Conservation (phyloP, 2,113 vertebrate species). For the Forbesichthys papilliferus region DNA sequence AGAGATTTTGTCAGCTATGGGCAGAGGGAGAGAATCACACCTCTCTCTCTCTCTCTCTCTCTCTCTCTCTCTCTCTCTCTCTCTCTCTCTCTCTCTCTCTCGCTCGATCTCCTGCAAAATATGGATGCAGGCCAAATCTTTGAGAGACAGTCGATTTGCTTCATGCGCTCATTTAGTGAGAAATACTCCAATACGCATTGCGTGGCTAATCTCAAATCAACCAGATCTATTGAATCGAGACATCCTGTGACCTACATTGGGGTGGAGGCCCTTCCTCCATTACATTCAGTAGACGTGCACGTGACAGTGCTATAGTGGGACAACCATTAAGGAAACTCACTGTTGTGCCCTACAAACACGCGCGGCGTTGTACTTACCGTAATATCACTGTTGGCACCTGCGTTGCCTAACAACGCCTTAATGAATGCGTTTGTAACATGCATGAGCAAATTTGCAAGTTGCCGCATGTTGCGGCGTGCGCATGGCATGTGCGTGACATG, state of each 20-base stretch:
- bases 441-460: too few species aligned
- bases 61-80: too few species aligned
- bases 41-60: not conserved
- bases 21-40: conserved; percentile 13
- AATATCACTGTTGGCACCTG: conserved; percentile 14
- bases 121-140: not conserved
- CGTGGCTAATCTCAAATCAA: not conserved
- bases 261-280: not conserved
- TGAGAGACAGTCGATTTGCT: conserved; percentile 8
- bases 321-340: not conserved
- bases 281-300: not conserved
- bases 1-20: not conserved
- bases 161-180: not conserved
- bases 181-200: not conserved
- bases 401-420: conserved; percentile 56
- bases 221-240: not conserved
- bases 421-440: conserved; percentile 33
- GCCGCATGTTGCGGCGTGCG: not conserved
- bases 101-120: conserved; percentile 1
- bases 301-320: not conserved
- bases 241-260: not conserved
- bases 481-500: conserved; percentile 26
- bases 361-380: too few species aligned
- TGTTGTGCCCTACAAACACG: too few species aligned
- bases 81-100: not conserved